Percentiles rank a stretch among this genome's conserved stretches.
Evolutionary conservation across 2,888 invertebrate species (phyloP).

Genomic region (Tinea trinotella): DNA sequence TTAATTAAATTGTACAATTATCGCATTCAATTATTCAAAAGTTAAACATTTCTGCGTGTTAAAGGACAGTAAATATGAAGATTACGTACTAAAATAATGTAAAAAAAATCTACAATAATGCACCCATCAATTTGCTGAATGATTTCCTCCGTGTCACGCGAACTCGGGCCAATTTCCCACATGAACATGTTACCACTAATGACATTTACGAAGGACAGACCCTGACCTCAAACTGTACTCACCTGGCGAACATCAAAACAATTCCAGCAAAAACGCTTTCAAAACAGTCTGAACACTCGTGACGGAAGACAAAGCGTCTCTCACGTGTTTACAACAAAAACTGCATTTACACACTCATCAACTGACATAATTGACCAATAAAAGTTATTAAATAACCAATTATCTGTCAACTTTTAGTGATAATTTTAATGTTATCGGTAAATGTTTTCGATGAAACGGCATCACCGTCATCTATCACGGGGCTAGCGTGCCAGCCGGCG

Average conservation of each 20-base stretch:
- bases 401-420: conserved; percentile 9
- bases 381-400: conserved; percentile 3
- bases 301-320: background rate
- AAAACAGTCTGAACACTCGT: background rate
- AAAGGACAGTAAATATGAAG: background rate
- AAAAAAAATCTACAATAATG: background rate
- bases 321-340: background rate
- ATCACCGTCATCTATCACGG: conserved; percentile 21
- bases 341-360: background rate
- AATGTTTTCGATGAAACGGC: background rate
- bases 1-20: background rate
- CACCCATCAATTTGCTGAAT: conserved; percentile 38
- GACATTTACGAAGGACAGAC: conserved; percentile 12
- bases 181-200: conserved; percentile 11
- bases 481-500: conserved; percentile 72
- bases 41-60: conserved; percentile 1
- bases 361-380: background rate
- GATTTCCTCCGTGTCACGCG: conserved; percentile 43
- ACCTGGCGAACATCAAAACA: conserved; percentile 10
- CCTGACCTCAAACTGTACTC: conserved; percentile 11
- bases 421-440: background rate
- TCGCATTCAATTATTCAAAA: background rate
- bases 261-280: background rate
- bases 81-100: background rate
- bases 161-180: conserved; percentile 36